phyloP scores from a whole-genome alignment of 2,113 vertebrate species.

The Alligator sinensis region DNA sequence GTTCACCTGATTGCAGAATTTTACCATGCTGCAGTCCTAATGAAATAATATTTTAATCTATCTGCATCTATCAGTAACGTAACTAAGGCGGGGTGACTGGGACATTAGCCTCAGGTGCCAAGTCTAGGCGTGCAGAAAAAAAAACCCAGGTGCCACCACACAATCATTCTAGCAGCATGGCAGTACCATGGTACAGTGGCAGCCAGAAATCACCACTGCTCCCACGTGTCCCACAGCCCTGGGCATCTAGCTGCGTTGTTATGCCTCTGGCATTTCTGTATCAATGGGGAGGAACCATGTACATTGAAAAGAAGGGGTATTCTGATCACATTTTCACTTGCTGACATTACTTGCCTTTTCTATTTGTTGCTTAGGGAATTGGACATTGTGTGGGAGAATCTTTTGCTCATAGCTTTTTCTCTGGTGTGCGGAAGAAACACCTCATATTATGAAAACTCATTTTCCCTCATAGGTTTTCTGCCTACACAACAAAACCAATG shows the following conservation, averaged over 20 bases:
- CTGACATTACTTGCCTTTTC: neutral
- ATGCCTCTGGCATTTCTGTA: too few relatives aligned
- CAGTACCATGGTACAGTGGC: too few relatives aligned
- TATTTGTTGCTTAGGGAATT: neutral
- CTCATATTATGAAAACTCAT: conserved; percentile 20
- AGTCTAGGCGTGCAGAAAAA: too few relatives aligned
- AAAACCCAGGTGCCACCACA: too few relatives aligned
- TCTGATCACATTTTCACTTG: neutral
- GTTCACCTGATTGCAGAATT: neutral
- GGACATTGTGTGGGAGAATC: neutral
- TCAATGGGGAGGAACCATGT: neutral
- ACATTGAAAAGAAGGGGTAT: neutral
- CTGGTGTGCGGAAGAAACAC: neutral
- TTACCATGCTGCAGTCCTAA: conserved; percentile 4
- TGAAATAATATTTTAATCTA: conserved; percentile 2
- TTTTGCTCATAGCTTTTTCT: neutral
- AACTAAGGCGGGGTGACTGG: too few relatives aligned
- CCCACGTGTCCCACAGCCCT: too few relatives aligned
- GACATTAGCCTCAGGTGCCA: too few relatives aligned
- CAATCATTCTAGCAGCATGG: too few relatives aligned
- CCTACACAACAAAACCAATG: conserved; percentile 28
- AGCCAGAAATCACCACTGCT: too few relatives aligned
- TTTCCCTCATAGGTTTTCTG: conserved; percentile 20
- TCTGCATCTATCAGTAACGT: neutral
- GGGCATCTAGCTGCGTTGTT: too few relatives aligned